Base-by-base conservation (phyloP, 37 sponge, comb jelly and placozoan species). In the Cliona cf. orientalis region DNA sequence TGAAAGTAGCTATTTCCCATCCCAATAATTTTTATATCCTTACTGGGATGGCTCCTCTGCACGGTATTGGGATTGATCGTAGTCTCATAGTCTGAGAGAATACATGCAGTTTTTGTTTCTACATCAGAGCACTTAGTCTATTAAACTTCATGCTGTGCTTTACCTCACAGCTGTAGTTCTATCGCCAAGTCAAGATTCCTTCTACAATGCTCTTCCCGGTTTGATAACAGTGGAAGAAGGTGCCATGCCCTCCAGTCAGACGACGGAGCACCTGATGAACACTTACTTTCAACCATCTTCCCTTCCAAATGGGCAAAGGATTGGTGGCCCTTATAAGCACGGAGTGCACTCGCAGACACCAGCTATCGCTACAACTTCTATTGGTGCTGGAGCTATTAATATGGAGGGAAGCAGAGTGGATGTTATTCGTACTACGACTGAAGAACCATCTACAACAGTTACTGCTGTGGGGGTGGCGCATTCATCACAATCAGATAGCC, bases 181-280 rank as follows among this genome's bases (percentile, higher is more conserved):
- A 22, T 74, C 74, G 32, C 74, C 74, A 31, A 74, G 74, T 74
- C 74, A 74, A 56, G 74, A 74, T 57, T 74, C 58, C 34, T 74
- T 56, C 34, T 42, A 71, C 28, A 67, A 67, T 34, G 28, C 46
- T 26, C 31, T 71, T 44, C 25, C 71, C 17, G 55, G 55, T 19
- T 11, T 49, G 55, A 17, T 49, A 3, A 46, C 42, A n/a, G 9
- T 14, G 3, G 71, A 23, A 44, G 29, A 45, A 3, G 2, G 7
- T 45, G 46, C 6, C 5, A 6, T 44, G 46, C 71, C 46, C 12
- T n/a, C 46, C 2, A 25, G 39, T 25, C 14, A 14, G 2, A 42
- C 21, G 29, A 5, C 26, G 3, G 32, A 33, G 2, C 45, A 33
- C 11, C 3, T 26, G n/a, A 5, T n/a, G 49, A 5, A 22, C 40